Evolutionary conservation across 2,888 invertebrate genomes (phyloP).

Genomic region (Notodonta ziczac): DNA sequence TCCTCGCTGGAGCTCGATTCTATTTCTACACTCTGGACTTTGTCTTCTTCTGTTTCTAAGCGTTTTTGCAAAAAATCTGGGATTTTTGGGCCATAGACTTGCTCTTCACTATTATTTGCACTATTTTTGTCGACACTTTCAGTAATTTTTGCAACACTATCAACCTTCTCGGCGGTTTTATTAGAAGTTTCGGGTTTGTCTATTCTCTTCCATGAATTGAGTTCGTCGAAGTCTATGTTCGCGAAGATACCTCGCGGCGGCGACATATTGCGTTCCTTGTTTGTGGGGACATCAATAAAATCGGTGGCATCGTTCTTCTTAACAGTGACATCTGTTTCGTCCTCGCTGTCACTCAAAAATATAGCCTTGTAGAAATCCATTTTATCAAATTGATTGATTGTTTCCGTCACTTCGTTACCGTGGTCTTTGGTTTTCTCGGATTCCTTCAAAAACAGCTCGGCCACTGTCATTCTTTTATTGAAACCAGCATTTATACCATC

Average conservation of each 20-base stretch:
- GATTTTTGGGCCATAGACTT: constrained; percentile 85
- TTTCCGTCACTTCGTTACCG: constrained; percentile 61
- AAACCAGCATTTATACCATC: constrained; percentile 33
- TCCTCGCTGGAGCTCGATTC: constrained; percentile 66
- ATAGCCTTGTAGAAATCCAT: constrained; percentile 95
- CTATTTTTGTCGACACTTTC: constrained; percentile 21
- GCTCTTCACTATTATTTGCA: constrained; percentile 34
- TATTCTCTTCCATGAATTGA: constrained; percentile 76
- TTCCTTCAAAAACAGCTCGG: constrained; percentile 76
- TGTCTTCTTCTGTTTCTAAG: constrained; percentile 43
- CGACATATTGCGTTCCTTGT: constrained; percentile 86
- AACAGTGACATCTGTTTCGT: constrained; percentile 69
- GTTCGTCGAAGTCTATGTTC: constrained; percentile 85
- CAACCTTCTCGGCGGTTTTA: constrained; percentile 18
- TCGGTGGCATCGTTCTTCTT: constrained; percentile 33
- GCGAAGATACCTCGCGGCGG: constrained; percentile 90
- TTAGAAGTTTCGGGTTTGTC: constrained; percentile 22
- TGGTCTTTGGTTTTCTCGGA: constrained; percentile 64
- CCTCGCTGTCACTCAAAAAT: constrained; percentile 92
- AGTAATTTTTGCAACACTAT: constrained; percentile 14
- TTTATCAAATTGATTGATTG: constrained; percentile 79
- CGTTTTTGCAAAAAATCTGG: constrained; percentile 74
- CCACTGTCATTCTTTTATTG: constrained; percentile 74
- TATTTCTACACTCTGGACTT: constrained; percentile 38
- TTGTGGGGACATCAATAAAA: constrained; percentile 74